Evolutionary conservation across 64 coral and sea anemone species (phyloP).

Genomic region (Pocillopora damicornis): DNA sequence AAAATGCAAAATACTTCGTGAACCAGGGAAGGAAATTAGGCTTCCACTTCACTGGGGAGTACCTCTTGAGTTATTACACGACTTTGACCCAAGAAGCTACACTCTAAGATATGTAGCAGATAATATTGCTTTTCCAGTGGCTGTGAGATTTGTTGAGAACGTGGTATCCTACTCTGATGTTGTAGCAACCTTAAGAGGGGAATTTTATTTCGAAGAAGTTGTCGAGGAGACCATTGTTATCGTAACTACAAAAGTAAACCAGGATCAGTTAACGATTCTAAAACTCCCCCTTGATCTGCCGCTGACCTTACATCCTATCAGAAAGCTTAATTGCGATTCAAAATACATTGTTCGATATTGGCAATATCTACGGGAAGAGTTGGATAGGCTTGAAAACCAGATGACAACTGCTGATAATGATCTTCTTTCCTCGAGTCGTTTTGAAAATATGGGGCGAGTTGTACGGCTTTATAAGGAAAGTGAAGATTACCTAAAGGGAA

Average conservation of each 20-base stretch:
- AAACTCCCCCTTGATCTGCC: neutral
- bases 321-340: neutral
- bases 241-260: neutral
- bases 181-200: neutral
- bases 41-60: neutral
- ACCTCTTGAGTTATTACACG: conserved; percentile 13
- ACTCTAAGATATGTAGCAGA: conserved; percentile 2
- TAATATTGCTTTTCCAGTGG: neutral
- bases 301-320: neutral
- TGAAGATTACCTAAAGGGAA: neutral
- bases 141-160: conserved; percentile 3
- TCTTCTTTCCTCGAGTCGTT: neutral
- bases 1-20: neutral
- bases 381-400: neutral
- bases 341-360: neutral
- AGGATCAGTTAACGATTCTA: neutral
- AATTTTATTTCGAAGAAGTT: neutral
- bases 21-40: neutral
- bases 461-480: neutral
- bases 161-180: neutral
- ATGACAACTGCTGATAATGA: neutral
- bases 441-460: neutral
- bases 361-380: neutral
- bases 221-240: neutral
- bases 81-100: neutral